These are phyloP conservation scores for Periophthalmus modestus DNA, from an alignment of 2,113 vertebrate species.

Conservation along the genomic window DNA sequence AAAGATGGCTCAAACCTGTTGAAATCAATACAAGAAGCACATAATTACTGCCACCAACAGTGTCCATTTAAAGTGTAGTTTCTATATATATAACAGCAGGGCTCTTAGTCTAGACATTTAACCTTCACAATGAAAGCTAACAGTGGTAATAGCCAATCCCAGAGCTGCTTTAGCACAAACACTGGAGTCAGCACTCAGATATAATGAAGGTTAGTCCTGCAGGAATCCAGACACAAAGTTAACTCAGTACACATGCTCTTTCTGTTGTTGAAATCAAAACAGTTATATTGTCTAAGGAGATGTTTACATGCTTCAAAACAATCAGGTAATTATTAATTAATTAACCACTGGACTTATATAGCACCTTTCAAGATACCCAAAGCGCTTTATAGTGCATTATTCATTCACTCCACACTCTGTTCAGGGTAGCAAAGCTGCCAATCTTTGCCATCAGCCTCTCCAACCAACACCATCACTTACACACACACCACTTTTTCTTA, in stretches of 20 bases:
- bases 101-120: background rate
- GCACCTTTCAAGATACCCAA: no score
- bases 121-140: conserved; percentile 23
- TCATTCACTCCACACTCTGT: no score
- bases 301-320: background rate
- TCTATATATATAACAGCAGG: conserved; percentile 8
- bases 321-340: no score
- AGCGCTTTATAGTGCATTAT: no score
- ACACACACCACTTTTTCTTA: no score
- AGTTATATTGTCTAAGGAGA: background rate
- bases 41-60: background rate
- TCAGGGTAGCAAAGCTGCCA: no score
- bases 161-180: conserved; percentile 13
- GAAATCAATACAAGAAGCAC: background rate
- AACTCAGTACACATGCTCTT: background rate
- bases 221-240: conserved; percentile 16
- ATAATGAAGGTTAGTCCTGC: conserved; percentile 11
- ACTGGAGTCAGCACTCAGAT: conserved; percentile 24
- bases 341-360: no score
- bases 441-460: no score
- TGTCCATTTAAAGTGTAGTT: background rate
- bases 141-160: conserved; percentile 7
- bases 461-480: no score
- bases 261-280: background rate
- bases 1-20: background rate